Base-by-base conservation (phyloP, 2,888 invertebrate genomes). In the Cataglyphis cursor region DNA sequence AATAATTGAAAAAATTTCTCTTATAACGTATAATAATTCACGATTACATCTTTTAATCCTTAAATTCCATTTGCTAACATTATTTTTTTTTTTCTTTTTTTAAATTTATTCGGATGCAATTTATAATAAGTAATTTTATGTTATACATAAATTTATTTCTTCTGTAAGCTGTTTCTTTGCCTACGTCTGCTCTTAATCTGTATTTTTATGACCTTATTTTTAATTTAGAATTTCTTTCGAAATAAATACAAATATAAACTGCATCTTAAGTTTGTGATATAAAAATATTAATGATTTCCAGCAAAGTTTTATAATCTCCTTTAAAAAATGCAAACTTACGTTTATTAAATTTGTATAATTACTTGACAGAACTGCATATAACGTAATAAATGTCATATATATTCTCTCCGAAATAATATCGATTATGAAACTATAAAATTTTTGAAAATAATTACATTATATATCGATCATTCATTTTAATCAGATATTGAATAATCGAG, bases 361-460 rank as follows among this genome's bases (percentile, higher is more conserved):
- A 18, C 24, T 57, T 18, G 18, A 21, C n/a, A 59, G 8, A 38
- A 10, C n/a, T 9, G 12, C 31, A 12, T 24, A n/a, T n/a, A 21
- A 72, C 4, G 15, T 8, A 59, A 38, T 21, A 41, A 73, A 64
- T 31, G 1, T 21, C 44, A 35, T 51, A 12, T 1, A 24, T 21
- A 35, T 31, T 21, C 15, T 38, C 2, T 57, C 21, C 18, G 18
- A 18, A 74, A 68, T 21, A 59, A 18, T 44, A 31, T 78, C 21
- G 57, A 44, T 12, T n/a, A 24, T 31, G 54, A 57, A 5, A 9
- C 28, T n/a, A 9, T 21, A 65, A 8, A 66, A 68, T 9, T 28
- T 66, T 54, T 21, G 41, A 78, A 57, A 57, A 18, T 78, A 78
- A 78, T 78, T 78, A 44, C 18, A n/a, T 68, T 78, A 68, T 41